Conservation (phyloP, 2,797 vertebrate genomes). For the Schizothorax lantsangensis region DNA sequence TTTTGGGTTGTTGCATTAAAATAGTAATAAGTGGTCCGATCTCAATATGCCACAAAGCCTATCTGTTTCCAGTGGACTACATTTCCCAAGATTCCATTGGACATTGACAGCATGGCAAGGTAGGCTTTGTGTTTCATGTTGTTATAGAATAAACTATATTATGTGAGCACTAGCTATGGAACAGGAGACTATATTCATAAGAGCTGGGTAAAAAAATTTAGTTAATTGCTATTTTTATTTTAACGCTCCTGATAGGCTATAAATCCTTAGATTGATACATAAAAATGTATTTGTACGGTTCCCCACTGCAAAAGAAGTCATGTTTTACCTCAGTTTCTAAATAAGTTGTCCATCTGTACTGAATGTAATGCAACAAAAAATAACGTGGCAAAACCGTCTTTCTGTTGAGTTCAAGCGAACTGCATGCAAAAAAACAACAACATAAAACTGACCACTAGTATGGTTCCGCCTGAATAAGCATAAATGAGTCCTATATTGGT, state of each 20-base stretch:
- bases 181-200: neutral
- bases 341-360: neutral
- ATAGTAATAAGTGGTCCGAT: neutral
- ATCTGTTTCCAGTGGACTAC: neutral
- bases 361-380: neutral
- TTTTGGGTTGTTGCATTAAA: neutral
- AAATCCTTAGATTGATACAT: neutral
- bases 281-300: neutral
- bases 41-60: neutral
- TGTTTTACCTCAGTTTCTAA: neutral
- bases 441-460: neutral
- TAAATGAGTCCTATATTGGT: neutral
- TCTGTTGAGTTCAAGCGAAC: neutral
- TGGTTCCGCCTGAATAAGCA: neutral
- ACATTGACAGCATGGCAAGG: neutral
- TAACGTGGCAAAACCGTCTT: neutral
- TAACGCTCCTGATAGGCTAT: neutral
- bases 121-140: neutral
- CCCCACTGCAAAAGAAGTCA: neutral
- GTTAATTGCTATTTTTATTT: neutral
- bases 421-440: neutral
- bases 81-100: neutral
- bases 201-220: neutral
- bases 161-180: neutral
- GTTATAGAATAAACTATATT: neutral